Evolutionary conservation across 1,140 invertebrate species (phyloP).

Genomic region (Zaprionus ornatus): DNA sequence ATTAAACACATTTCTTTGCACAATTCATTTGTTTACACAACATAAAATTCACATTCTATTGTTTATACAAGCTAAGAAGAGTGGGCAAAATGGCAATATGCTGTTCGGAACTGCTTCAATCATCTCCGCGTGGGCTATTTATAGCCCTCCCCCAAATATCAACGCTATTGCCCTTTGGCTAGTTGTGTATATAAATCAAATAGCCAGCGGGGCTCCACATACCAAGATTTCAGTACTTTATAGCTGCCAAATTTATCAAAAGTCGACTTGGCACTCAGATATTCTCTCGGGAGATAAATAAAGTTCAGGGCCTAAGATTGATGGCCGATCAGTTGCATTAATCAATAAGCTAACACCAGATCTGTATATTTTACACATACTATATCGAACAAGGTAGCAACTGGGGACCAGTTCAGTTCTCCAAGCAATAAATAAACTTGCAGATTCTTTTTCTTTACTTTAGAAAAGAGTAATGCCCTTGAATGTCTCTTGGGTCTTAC

Average conservation of each 20-base stretch:
- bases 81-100: neutral
- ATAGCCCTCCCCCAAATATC: neutral
- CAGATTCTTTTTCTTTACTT: too few species aligned
- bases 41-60: slow-evolving; percentile 2
- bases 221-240: neutral
- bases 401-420: neutral
- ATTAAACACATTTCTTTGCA: slow-evolving; percentile 28
- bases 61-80: slow-evolving; percentile 18
- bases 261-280: neutral
- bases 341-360: neutral
- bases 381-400: neutral
- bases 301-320: neutral
- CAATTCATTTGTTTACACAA: slow-evolving; percentile 23
- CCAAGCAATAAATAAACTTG: neutral
- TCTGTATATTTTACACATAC: neutral
- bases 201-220: neutral
- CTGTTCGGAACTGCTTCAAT: neutral
- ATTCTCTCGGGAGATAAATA: neutral
- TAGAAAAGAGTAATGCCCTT: too few species aligned
- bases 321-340: neutral
- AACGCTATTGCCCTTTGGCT: neutral
- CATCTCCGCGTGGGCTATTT: neutral
- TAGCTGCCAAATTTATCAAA: neutral
- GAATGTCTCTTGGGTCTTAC: too few species aligned
- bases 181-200: neutral